Conservation (phyloP, 2,797 vertebrate species). For the Orientallactaga sibirica region DNA sequence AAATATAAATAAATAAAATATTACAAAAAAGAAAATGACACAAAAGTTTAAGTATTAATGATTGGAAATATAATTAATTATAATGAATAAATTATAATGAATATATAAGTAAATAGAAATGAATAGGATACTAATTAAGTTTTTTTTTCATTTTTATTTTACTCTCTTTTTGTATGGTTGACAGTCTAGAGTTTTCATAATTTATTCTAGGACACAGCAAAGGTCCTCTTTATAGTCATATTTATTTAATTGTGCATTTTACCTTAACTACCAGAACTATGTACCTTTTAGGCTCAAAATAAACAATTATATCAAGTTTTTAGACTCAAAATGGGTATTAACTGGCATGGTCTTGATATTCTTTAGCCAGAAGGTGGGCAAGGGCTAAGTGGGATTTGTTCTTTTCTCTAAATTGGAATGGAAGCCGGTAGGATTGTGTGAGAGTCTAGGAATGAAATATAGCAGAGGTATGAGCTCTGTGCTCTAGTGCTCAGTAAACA, state of each 20-base stretch:
- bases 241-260: slow-evolving; percentile 41
- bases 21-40: slow-evolving; percentile 12
- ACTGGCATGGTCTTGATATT: slow-evolving; percentile 12
- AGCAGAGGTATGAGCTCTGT: not conserved
- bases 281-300: not conserved
- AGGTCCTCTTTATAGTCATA: not conserved
- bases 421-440: not conserved
- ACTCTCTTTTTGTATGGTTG: not conserved
- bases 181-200: slow-evolving; percentile 32
- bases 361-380: slow-evolving; percentile 32
- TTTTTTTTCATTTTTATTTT: slow-evolving; percentile 30
- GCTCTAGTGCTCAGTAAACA: not conserved
- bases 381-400: not conserved
- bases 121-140: slow-evolving; percentile 1
- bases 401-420: not conserved
- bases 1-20: not conserved
- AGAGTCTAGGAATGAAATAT: not conserved
- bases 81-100: not conserved
- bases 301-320: slow-evolving; percentile 14
- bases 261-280: slow-evolving; percentile 31
- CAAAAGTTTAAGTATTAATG: slow-evolving; percentile 22
- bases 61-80: not conserved
- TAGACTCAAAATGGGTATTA: not conserved
- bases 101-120: not conserved
- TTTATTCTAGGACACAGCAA: slow-evolving; percentile 46